Evolutionary conservation across 1,140 invertebrate species (phyloP).

Genomic region (Pristionchus pacificus): DNA sequence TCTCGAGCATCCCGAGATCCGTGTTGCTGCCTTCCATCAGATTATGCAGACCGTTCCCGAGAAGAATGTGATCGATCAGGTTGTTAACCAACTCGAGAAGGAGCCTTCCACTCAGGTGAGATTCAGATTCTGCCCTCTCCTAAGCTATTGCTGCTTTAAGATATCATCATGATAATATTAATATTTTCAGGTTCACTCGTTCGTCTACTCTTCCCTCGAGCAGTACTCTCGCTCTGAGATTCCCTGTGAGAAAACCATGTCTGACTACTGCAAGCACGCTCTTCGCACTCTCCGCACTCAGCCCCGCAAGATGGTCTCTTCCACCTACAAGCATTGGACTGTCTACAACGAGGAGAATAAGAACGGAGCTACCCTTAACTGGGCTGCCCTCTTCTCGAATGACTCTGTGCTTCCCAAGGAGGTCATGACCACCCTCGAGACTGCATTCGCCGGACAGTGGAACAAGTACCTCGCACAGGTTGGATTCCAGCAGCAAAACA

Average conservation of each 20-base stretch:
- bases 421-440: constrained; percentile 34
- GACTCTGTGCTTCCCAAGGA: constrained; percentile 31
- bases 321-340: constrained; percentile 30
- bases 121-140: constrained; percentile 34
- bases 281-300: constrained; percentile 24
- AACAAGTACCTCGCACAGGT: constrained; percentile 39
- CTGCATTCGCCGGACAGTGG: constrained; percentile 38
- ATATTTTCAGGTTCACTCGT: constrained; percentile 45
- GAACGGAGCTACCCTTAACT: constrained; percentile 29
- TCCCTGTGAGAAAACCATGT: constrained; percentile 36
- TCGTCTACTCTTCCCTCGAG: constrained; percentile 39
- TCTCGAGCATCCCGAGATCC: too few relatives aligned
- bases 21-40: too few relatives aligned
- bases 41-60: too few relatives aligned
- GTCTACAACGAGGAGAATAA: constrained; percentile 15
- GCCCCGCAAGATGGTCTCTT: constrained; percentile 35
- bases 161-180: constrained; percentile 35
- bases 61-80: too few relatives aligned
- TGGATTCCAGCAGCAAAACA: constrained; percentile 38
- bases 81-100: constrained; percentile 39
- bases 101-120: too few relatives aligned
- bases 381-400: constrained; percentile 44
- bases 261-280: constrained; percentile 10
- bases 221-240: constrained; percentile 37
- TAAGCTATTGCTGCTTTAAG: constrained; percentile 43